Percentiles rank a stretch among this genome's conserved stretches.
These are phyloP conservation scores for Ibidorhyncha struthersii DNA, from an alignment of 2,113 vertebrate genomes.

Conservation along the genomic window DNA sequence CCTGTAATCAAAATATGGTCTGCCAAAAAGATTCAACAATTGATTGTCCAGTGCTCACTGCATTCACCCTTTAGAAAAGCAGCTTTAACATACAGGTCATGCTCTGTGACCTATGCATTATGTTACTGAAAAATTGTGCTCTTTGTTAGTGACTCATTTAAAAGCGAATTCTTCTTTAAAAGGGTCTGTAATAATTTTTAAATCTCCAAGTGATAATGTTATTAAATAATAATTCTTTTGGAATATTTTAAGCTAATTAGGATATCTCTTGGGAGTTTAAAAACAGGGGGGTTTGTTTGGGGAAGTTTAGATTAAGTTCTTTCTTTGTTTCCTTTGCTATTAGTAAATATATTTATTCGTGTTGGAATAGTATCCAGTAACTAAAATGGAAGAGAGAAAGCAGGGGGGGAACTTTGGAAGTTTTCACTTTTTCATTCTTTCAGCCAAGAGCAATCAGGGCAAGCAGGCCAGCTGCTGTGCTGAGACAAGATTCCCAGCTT, in stretches of 20 bases:
- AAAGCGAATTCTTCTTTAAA: not conserved
- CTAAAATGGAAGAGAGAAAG: not conserved
- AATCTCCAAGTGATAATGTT: not conserved
- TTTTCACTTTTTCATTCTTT: not conserved
- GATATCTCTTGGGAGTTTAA: not conserved
- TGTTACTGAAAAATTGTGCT: not conserved
- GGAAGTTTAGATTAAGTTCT: not conserved
- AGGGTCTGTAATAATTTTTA: not conserved
- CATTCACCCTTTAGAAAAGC: not conserved
- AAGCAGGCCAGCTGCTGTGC: not conserved
- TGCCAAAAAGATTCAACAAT: not conserved
- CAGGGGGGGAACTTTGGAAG: not conserved
- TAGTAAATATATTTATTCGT: not conserved
- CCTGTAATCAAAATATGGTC: not conserved
- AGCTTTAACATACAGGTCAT: not conserved
- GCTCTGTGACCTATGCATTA: not conserved
- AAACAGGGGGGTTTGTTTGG: not conserved
- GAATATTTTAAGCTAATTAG: not conserved
- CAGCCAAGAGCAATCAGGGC: not conserved
- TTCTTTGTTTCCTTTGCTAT: not conserved
- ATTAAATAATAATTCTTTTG: not conserved
- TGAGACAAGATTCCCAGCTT: not conserved
- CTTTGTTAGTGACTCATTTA: not conserved
- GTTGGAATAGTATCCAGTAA: not conserved
- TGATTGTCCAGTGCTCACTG: not conserved